phyloP scores from a whole-genome alignment of 2,113 vertebrate species.

The human region DNA sequence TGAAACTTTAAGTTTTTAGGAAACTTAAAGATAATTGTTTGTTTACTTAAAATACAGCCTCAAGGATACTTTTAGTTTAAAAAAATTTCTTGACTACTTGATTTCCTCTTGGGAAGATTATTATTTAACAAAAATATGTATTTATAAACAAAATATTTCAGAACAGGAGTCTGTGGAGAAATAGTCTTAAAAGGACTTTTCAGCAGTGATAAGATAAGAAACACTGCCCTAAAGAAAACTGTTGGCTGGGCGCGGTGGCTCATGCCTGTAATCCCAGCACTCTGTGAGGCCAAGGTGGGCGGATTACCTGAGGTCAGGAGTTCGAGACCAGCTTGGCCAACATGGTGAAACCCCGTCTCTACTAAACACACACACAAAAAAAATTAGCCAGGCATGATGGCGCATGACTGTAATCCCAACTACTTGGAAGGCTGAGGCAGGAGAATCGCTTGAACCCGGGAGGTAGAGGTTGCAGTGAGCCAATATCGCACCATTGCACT shows the following conservation, averaged over 20 bases:
- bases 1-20: neutral
- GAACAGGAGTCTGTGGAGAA: neutral
- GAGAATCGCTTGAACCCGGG: too few species aligned
- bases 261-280: too few species aligned
- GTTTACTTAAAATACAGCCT: neutral
- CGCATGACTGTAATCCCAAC: too few species aligned
- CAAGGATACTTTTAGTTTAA: neutral
- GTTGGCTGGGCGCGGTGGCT: neutral
- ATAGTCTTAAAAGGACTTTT: neutral
- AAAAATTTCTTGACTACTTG: neutral
- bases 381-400: too few species aligned
- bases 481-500: too few species aligned
- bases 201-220: neutral
- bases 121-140: conserved; percentile 34
- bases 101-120: conserved; percentile 49
- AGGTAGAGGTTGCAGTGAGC: too few species aligned
- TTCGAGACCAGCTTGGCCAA: too few species aligned
- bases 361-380: too few species aligned
- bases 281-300: too few species aligned
- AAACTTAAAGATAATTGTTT: conserved; percentile 45
- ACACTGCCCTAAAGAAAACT: neutral
- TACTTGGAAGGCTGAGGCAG: too few species aligned
- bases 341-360: too few species aligned
- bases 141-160: conserved; percentile 33
- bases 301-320: too few species aligned